Percentiles rank a stretch among this genome's conserved stretches.
Conservation (phyloP, 1,140 invertebrate genomes). For the Drosophila rufa region DNA sequence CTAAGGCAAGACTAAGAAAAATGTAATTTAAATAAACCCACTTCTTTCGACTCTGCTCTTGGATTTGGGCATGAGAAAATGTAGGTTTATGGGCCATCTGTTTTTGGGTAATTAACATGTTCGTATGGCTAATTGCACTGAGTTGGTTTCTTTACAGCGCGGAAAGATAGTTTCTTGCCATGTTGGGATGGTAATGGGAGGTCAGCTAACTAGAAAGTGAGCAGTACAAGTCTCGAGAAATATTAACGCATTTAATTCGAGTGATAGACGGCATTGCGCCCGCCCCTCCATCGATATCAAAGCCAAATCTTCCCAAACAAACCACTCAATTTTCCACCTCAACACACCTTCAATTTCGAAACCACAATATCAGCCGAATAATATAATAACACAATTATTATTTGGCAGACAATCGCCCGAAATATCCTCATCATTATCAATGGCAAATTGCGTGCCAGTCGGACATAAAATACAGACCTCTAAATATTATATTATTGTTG, state of each 20-base stretch:
- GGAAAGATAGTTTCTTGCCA: conserved; percentile 2
- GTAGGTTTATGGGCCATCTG: conserved; percentile 70
- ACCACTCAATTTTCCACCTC: conserved; percentile 55
- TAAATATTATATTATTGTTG: conserved; percentile 60
- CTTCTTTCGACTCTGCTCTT: conserved; percentile 34
- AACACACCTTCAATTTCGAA: conserved; percentile 55
- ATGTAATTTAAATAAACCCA: conserved; percentile 68
- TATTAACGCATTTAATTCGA: background rate
- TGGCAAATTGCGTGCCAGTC: conserved; percentile 59
- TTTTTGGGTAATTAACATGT: conserved; percentile 67
- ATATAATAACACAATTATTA: conserved; percentile 54
- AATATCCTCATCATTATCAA: conserved; percentile 64
- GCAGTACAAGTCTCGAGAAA: background rate
- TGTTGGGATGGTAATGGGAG: conserved; percentile 21
- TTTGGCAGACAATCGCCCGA: conserved; percentile 40
- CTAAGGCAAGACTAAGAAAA: conserved; percentile 24
- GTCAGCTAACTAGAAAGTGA: conserved; percentile 28
- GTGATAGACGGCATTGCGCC: background rate
- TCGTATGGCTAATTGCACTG: conserved; percentile 68
- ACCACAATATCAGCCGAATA: conserved; percentile 51
- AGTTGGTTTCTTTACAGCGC: conserved; percentile 22
- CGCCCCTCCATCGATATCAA: conserved; percentile 9
- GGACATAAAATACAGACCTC: conserved; percentile 48
- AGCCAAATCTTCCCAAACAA: conserved; percentile 21
- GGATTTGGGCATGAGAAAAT: conserved; percentile 59